A percentile compares a stretch with the other conserved stretches of the same genome.
Evolutionary conservation across 2,113 vertebrate species (phyloP).

Genomic region (Bambusicola thoracicus): DNA sequence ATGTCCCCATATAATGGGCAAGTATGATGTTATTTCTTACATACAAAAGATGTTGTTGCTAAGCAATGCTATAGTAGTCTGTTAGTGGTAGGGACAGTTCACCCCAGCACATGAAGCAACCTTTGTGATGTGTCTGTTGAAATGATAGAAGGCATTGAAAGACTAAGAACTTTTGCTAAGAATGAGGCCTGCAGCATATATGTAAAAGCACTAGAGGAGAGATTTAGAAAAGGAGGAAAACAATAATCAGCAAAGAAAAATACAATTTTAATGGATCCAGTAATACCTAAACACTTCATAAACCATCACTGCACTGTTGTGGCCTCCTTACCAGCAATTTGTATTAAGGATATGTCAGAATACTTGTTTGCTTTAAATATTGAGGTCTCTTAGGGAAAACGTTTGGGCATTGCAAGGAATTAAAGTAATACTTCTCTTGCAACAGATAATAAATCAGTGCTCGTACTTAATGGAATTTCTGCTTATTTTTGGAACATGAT

Average conservation of each 20-base stretch:
- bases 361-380: neutral
- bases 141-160: neutral
- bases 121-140: neutral
- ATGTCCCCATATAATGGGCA: neutral
- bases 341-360: neutral
- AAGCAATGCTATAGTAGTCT: neutral
- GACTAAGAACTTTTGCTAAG: neutral
- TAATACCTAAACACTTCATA: neutral
- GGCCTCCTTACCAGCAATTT: neutral
- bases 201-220: neutral
- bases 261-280: rapidly evolving
- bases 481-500: neutral
- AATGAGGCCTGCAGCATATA: neutral
- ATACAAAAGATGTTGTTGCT: neutral
- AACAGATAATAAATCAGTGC: neutral
- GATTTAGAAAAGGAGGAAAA: neutral
- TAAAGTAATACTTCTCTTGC: neutral
- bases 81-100: neutral
- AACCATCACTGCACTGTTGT: neutral
- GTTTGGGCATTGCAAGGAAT: neutral
- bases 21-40: neutral
- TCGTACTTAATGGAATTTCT: neutral
- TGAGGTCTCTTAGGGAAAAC: neutral
- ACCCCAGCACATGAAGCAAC: neutral
- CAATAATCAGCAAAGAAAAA: neutral